Conservation (phyloP, 2,113 vertebrate genomes). For the Mandrillus leucophaeus region DNA sequence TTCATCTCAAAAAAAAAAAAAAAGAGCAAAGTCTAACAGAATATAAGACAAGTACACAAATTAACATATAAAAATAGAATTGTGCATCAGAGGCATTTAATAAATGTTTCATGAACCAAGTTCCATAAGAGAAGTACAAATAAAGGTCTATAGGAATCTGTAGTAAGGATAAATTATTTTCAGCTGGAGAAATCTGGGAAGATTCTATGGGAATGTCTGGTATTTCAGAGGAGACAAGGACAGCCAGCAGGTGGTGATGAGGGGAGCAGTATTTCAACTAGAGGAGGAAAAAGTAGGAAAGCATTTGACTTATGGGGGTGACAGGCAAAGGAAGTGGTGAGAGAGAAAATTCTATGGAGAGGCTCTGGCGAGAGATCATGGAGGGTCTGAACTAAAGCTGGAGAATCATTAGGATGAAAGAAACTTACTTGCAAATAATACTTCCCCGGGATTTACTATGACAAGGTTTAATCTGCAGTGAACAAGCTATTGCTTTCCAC, state of each 20-base stretch:
- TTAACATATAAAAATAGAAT: constrained; percentile 25
- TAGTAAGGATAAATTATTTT: constrained; percentile 5
- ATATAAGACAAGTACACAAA: not conserved
- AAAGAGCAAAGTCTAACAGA: not conserved
- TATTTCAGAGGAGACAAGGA: not conserved
- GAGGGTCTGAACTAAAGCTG: not conserved
- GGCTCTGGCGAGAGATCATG: not conserved
- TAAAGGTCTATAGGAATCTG: not conserved
- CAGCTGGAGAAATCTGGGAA: constrained; percentile 12
- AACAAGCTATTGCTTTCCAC: constrained; percentile 98
- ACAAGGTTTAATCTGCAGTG: constrained; percentile 98
- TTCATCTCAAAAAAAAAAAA: no score
- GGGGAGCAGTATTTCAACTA: not conserved
- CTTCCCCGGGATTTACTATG: constrained; percentile 96
- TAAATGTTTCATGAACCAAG: constrained; percentile 46
- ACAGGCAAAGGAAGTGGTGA: not conserved
- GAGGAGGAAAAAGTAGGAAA: not conserved
- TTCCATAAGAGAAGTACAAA: not conserved
- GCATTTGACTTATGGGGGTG: not conserved
- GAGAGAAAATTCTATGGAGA: not conserved
- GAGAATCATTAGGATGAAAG: not conserved
- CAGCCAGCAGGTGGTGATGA: not conserved
- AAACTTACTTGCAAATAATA: constrained; percentile 96
- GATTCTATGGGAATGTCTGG: not conserved
- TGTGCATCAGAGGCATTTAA: not conserved